These are phyloP conservation scores for Cyprichromis sp. DNA, from an alignment of 2,113 vertebrate genomes.

Conservation along the genomic window DNA sequence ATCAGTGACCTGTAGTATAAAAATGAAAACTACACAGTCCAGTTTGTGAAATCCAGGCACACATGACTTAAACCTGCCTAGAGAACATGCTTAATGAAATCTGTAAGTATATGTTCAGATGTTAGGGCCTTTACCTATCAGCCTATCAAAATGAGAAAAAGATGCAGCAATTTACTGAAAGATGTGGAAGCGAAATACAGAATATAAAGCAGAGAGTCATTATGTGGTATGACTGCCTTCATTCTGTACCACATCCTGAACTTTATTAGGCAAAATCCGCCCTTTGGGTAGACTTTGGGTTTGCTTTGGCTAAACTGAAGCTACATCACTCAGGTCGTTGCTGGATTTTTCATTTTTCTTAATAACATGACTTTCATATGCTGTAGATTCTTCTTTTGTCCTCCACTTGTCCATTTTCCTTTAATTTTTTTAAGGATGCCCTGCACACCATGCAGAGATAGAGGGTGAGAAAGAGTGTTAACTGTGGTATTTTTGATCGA, in stretches of 20 bases:
- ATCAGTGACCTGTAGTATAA: neutral
- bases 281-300: neutral
- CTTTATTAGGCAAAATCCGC: neutral
- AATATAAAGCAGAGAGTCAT: neutral
- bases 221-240: neutral
- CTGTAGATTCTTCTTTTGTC: neutral
- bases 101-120: neutral
- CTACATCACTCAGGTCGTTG: neutral
- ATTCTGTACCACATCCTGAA: neutral
- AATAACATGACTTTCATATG: neutral
- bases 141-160: neutral
- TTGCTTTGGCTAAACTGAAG: neutral
- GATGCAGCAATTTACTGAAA: neutral
- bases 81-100: neutral
- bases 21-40: neutral
- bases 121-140: neutral
- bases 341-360: neutral
- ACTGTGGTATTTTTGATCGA: neutral
- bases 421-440: neutral
- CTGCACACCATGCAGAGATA: neutral
- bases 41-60: neutral
- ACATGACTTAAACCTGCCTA: neutral
- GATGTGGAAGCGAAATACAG: neutral
- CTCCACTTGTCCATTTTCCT: neutral
- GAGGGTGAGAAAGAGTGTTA: neutral